Base-by-base conservation (phyloP, 2,888 invertebrate genomes). In the Netelia inedita region DNA sequence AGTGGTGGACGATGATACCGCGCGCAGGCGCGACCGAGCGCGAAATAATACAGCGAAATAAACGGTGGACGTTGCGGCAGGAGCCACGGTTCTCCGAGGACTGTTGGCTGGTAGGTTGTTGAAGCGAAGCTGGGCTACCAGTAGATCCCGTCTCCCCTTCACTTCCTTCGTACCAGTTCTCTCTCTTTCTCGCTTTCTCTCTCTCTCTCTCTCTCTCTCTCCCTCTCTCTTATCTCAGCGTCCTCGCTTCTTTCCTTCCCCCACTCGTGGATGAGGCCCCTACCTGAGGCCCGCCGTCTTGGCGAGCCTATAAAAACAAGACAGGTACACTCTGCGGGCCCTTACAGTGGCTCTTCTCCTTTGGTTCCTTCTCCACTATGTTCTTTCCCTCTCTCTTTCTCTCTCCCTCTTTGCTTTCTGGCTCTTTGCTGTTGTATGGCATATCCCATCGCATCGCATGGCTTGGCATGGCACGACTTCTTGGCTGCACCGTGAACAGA, bases 251-350 rank as follows among this genome's bases (percentile, higher is more conserved):
- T 86, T 88, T 85, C 82, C 87, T 89, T 87, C 86, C 88, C 87
- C 87, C 82, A 85, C 88, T 79, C 21, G 71, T 68, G 78, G 81
- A 72, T 61, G 61, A 63, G 79, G 86, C 82, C 80, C 85, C 89
- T 90, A 89, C 91, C 89, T 89, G 87, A 89, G 91, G 90, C 89
- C 88, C 90, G 89, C 89, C 91, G 92, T 91, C 92, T 91, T 90
- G 92, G 91, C 89, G 91, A 91, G 92, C 92, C 92, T 93, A 93
- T 92, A 93, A 93, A 93, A 93, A 93, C 93, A 93, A 93, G 93
- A 93, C 93, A 92, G 93, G 92, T 93, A 93, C 93, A 93, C 93
- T 93, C 92, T 91, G 91, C 88, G 90, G 91, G 90, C 92, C 92
- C 92, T 92, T 92, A 91, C 93, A 91, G 93, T 93, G 93, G 93